phyloP scores from a whole-genome alignment of 2,797 vertebrate genomes.

The Danio albolineatus region DNA sequence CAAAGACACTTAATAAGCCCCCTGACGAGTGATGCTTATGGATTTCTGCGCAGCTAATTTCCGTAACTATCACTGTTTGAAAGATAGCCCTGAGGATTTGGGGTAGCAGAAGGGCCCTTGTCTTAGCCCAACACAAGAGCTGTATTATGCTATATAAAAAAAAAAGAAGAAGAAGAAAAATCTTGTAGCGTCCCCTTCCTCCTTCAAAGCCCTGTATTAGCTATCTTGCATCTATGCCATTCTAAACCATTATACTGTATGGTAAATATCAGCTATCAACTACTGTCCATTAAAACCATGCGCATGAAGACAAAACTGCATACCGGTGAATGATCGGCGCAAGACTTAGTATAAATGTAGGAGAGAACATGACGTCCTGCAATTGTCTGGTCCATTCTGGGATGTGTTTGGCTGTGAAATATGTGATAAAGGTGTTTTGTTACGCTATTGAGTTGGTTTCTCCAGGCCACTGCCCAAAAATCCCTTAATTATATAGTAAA shows the following conservation, averaged over 20 bases:
- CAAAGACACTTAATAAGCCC: conserved; percentile 94
- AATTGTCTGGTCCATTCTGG: conserved; percentile 34
- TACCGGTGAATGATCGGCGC: too few species aligned
- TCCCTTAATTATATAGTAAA: conserved; percentile 81
- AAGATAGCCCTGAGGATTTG: conserved; percentile 93
- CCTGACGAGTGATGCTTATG: conserved; percentile 92
- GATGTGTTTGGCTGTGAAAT: conserved; percentile 44
- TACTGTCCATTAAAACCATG: too few species aligned
- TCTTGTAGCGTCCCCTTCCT: conserved; percentile 64
- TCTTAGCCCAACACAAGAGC: conserved; percentile 85
- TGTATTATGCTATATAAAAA: conserved; percentile 88
- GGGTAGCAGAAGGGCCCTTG: conserved; percentile 79
- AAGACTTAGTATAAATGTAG: not conserved
- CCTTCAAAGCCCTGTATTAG: conserved; percentile 73
- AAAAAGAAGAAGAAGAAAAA: conserved; percentile 44
- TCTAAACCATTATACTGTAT: too few species aligned
- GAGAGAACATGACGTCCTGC: conserved; percentile 12
- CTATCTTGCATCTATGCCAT: conserved; percentile 67
- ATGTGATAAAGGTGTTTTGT: conserved; percentile 53
- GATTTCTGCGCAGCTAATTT: conserved; percentile 98
- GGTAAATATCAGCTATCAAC: too few species aligned
- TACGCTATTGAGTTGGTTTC: conserved; percentile 68
- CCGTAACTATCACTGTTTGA: conserved; percentile 98
- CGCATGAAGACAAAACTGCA: not conserved
- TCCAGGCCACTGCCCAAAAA: conserved; percentile 70